Base-by-base conservation (phyloP, 2,888 invertebrate genomes). In the Metellina segmentata region DNA sequence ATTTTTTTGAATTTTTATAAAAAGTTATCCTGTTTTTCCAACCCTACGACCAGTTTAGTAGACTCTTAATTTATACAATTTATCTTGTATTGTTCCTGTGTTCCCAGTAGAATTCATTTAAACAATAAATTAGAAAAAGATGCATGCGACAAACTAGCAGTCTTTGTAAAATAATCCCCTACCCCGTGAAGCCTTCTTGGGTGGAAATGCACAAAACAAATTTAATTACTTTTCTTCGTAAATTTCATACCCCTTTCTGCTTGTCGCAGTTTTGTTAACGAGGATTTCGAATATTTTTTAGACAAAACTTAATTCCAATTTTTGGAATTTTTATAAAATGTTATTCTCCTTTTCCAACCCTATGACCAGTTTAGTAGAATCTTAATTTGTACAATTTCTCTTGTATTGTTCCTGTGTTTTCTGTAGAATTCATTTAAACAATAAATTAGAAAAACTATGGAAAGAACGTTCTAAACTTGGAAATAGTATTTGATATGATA, bases 91-190 rank as follows among this genome's bases (percentile, higher is more conserved):
- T 34, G 34, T 34, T 34, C 1, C 34, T 4, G 34, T 34, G 34
- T 34, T 34, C 34, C 4, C n/a, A n/a, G 34, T 34, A 2, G 34
- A 34, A 34, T 34, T 34, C 1, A 34, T 34, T 34, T 34, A 34
- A 34, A 34, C 34, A 34, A n/a, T n/a, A n/a, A n/a, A n/a, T n/a
- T n/a, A 85, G 16, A 75, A 53, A 52, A 52, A 85, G 61, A 13
- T 61, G 61, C 85, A 85, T 85, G 85, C 85, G 85, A 85, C 85
- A 85, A 51, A 85, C 85, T 85, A 85, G 75, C 85, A 83, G 20
- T 74, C 20, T 79, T 20, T 70, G 7, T 34, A 75, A 75, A 34
- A 75, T 49, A 75, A 34, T 75, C 75, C 16, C n/a, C 49, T 34
- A 11, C 49, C 34, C 34, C 48, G 49, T 16, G 48, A 48, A 49